phyloP scores from a whole-genome alignment of 1,140 invertebrate species.

The Ylistrum balloti region DNA sequence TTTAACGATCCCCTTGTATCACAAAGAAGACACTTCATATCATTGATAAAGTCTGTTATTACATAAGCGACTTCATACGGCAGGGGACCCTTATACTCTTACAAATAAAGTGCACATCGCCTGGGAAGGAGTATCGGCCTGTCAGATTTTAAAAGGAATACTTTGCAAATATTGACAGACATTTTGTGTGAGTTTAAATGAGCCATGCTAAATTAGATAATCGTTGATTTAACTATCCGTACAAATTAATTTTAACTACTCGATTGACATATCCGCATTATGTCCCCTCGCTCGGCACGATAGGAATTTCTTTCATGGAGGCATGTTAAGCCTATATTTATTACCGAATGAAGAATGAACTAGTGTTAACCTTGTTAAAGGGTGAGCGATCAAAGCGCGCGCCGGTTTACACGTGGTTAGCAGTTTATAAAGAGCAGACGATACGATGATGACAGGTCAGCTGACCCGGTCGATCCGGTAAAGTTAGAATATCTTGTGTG shows the following conservation, averaged over 20 bases:
- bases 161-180: constrained; percentile 38
- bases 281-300: constrained; percentile 2
- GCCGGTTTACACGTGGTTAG: constrained; percentile 50
- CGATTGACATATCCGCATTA: constrained; percentile 25
- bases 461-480: constrained; percentile 54
- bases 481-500: constrained; percentile 56
- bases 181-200: constrained; percentile 32
- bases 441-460: constrained; percentile 59
- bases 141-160: constrained; percentile 25
- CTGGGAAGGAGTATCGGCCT: constrained; percentile 30
- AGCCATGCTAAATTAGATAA: constrained; percentile 34
- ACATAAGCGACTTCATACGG: background rate
- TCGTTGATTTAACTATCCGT: constrained; percentile 38
- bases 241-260: constrained; percentile 40
- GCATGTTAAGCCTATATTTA: constrained; percentile 52
- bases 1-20: constrained; percentile 18
- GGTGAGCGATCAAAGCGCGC: constrained; percentile 58
- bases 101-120: constrained; percentile 16
- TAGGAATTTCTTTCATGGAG: constrained; percentile 47
- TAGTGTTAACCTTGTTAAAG: constrained; percentile 50
- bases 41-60: constrained; percentile 27
- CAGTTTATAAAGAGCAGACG: constrained; percentile 49
- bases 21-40: constrained; percentile 34
- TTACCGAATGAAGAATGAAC: constrained; percentile 41
- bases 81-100: background rate